Evolutionary conservation across 2,797 vertebrate genomes (phyloP).

Genomic region (Silurus lanzhouensis): DNA sequence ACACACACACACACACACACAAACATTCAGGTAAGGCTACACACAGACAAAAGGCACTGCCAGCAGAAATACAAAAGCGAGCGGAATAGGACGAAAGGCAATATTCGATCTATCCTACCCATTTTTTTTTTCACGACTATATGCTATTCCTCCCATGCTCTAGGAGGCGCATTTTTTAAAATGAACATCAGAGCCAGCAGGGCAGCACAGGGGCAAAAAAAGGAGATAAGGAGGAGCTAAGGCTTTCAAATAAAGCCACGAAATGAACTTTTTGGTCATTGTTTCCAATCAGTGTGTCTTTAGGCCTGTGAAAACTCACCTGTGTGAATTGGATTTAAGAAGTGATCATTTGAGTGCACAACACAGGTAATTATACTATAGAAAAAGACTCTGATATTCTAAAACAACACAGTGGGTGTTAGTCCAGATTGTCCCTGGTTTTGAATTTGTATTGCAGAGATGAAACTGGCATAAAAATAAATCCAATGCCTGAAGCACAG

Average conservation of each 20-base stretch:
- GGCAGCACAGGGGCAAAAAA: slow-evolving; percentile 30
- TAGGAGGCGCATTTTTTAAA: slow-evolving; percentile 9
- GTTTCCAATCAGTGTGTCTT: slow-evolving; percentile 10
- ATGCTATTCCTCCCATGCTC: slow-evolving; percentile 29
- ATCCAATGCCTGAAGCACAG: neutral
- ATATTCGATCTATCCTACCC: neutral
- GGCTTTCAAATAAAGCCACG: neutral
- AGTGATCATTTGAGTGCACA: slow-evolving; percentile 14
- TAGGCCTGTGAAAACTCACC: neutral
- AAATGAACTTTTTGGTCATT: neutral
- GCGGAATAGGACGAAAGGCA: neutral
- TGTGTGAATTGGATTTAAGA: neutral
- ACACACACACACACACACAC: slow-evolving; percentile 50
- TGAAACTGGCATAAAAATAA: neutral
- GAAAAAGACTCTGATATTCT: neutral
- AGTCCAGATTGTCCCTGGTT: slow-evolving; percentile 15
- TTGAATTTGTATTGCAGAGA: neutral
- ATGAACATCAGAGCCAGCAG: slow-evolving; percentile 16
- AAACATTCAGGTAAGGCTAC: slow-evolving; percentile 60
- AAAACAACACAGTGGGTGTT: slow-evolving; percentile 3
- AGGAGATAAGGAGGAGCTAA: neutral
- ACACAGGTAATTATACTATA: neutral
- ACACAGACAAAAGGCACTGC: slow-evolving; percentile 79
- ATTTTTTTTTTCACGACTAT: slow-evolving; percentile 17
- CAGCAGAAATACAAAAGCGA: slow-evolving; percentile 63